These are phyloP conservation scores for Pitangus sulphuratus DNA, from an alignment of 2,797 vertebrate genomes.

Conservation along the genomic window DNA sequence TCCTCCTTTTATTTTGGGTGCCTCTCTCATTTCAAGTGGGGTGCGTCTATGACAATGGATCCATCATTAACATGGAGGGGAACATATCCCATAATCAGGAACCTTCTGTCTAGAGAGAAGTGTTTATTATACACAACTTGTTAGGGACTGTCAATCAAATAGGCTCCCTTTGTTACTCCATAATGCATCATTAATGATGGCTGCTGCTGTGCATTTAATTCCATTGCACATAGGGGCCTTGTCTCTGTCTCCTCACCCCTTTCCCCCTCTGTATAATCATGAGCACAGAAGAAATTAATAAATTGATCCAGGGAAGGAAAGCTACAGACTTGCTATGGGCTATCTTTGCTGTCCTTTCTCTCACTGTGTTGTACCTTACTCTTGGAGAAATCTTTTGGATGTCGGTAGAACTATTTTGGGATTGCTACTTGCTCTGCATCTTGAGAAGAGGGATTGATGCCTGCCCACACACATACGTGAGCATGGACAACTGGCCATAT, in stretches of 20 bases:
- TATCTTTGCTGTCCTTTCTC: background rate
- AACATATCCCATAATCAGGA: slow-evolving; percentile 66
- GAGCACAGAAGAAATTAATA: slow-evolving; percentile 54
- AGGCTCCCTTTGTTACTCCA: slow-evolving; percentile 51
- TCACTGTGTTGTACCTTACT: background rate
- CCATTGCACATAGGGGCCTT: slow-evolving; percentile 61
- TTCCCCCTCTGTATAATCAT: slow-evolving; percentile 27
- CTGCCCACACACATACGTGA: rapidly evolving
- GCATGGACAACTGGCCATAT: background rate
- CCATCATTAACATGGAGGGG: slow-evolving; percentile 37
- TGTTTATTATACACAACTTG: slow-evolving; percentile 67
- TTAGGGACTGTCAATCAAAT: slow-evolving; percentile 57
- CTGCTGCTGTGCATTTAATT: slow-evolving; percentile 67
- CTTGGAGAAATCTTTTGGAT: background rate
- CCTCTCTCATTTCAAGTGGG: slow-evolving; percentile 56
- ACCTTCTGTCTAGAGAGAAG: slow-evolving; percentile 52
- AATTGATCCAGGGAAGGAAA: background rate
- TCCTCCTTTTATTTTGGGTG: slow-evolving; percentile 58
- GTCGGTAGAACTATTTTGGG: background rate
- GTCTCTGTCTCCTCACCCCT: slow-evolving; percentile 16
- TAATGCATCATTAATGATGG: slow-evolving; percentile 68
- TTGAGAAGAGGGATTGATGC: background rate
- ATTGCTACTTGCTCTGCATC: background rate
- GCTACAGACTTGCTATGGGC: background rate
- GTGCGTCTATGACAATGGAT: slow-evolving; percentile 40